Evolutionary conservation across 53 echinoderm and acorn worm genomes (phyloP).

Genomic region (Henricia sp.): DNA sequence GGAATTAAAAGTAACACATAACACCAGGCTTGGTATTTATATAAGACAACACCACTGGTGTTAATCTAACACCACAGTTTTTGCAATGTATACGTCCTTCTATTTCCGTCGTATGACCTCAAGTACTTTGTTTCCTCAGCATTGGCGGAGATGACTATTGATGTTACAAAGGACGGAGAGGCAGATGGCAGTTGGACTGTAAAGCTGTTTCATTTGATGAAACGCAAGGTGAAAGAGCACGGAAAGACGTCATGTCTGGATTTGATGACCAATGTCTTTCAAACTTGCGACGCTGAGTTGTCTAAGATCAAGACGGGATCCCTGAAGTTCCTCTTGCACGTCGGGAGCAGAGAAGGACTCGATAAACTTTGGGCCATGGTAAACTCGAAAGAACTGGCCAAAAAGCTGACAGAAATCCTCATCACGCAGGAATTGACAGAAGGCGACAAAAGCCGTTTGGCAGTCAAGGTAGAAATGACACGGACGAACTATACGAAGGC

Average conservation of each 20-base stretch:
- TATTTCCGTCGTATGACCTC: background rate
- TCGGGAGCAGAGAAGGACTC: slow-evolving; percentile 15
- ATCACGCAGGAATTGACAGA: slow-evolving; percentile 13
- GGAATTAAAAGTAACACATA: too few species aligned
- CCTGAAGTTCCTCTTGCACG: background rate
- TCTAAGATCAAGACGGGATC: background rate
- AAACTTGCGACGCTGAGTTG: background rate
- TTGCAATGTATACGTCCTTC: too few species aligned
- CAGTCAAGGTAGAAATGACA: slow-evolving; percentile 16
- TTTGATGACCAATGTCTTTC: background rate
- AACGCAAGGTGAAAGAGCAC: background rate
- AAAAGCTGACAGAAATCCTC: slow-evolving; percentile 25
- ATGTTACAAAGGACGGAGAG: background rate
- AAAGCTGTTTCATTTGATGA: background rate
- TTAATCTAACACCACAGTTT: too few species aligned
- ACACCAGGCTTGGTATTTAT: background rate
- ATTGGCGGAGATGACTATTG: background rate
- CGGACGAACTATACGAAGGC: background rate
- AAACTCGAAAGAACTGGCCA: slow-evolving; percentile 4
- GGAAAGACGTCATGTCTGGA: background rate
- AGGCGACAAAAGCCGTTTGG: slow-evolving; percentile 14
- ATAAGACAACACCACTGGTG: too few species aligned
- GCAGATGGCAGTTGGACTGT: background rate
- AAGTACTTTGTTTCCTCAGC: background rate
- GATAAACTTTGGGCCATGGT: slow-evolving; percentile 28